phyloP scores from a whole-genome alignment of 2,113 vertebrate species.

The Gadus chalcogrammus region DNA sequence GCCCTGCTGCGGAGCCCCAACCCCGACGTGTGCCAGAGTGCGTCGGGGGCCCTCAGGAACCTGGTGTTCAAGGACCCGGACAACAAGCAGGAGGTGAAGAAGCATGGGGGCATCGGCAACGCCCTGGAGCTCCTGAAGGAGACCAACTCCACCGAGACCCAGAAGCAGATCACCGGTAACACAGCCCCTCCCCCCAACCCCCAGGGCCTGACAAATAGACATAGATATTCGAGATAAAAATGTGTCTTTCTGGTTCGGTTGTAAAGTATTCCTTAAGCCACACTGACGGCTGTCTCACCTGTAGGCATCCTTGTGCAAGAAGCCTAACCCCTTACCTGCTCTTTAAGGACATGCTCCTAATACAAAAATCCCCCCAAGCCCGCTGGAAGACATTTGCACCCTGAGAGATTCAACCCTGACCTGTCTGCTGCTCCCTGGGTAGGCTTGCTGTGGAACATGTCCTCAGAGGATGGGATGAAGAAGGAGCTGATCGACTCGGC shows the following conservation, averaged over 20 bases:
- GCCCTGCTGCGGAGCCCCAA: slow-evolving; percentile 77
- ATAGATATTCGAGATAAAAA: not conserved
- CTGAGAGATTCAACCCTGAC: not conserved
- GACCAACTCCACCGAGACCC: slow-evolving; percentile 78
- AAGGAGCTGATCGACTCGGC: slow-evolving; percentile 78
- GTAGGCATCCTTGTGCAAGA: too few relatives aligned
- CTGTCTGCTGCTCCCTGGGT: accelerated
- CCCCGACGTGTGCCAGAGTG: slow-evolving; percentile 74
- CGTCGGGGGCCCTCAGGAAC: slow-evolving; percentile 86
- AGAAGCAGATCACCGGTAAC: slow-evolving; percentile 88
- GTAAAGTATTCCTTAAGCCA: too few relatives aligned
- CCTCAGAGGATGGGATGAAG: slow-evolving; percentile 83
- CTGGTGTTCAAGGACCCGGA: slow-evolving; percentile 78
- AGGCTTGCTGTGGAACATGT: slow-evolving; percentile 96
- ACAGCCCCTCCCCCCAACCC: not conserved
- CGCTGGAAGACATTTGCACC: not conserved
- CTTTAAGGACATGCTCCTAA: too few relatives aligned
- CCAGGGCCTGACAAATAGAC: not conserved
- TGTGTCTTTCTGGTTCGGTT: not conserved
- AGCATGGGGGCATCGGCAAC: slow-evolving; percentile 77
- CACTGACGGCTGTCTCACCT: too few relatives aligned
- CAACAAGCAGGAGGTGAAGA: slow-evolving; percentile 84
- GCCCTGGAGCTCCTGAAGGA: slow-evolving; percentile 78
- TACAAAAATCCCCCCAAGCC: too few relatives aligned
- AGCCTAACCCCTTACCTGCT: not conserved